Evolutionary conservation across 2,888 invertebrate genomes (phyloP), one percentile per base, ranked within the genome.

Genomic region (Euplexia lucipara): DNA sequence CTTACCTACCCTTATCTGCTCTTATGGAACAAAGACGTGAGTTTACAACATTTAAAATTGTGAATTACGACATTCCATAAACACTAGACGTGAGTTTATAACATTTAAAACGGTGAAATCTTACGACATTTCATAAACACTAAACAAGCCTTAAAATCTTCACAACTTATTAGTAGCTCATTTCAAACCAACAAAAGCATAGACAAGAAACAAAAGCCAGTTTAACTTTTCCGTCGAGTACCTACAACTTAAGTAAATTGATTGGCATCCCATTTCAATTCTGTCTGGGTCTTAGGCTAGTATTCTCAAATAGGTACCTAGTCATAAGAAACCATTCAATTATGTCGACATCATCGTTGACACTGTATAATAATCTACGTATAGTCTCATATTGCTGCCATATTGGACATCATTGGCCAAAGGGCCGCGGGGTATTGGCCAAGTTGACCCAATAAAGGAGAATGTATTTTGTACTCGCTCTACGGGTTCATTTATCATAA

Each of bases 391-490:
- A 64, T 51, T 59, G 26, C 34, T 30, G 18, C 7, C 12, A 58
- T n/a, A 64, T 71, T 63, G 71, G 32, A 22, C 37, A 34, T 57
- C 37, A 64, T 64, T 64, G 39, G 10, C 47, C 12, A 1, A 39
- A 37, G 51, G 56, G 56, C 52, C 20, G 12, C 8, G 18, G 30
- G 22, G 9, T 57, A 70, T 51, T 62, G 63, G 22, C 22, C 14
- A 2, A 39, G 22, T 61, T 68, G 45, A 61, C 61, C 41, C 32
- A 61, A 70, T 69, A 69, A 68, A 69, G 26, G 20, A 53, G 35
- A 42, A 45, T 45, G 14, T 69, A 41, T 52, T 39, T 14, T 30
- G 30, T 53, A 42, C 20, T 20, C 10, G 14, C 34, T 2, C 39
- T 35, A n/a, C 22, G 48, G 30, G 35, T 20, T 42, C 41, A 48